Percentiles rank a stretch among this genome's conserved stretches.
These are phyloP conservation scores for Zele albiditarsus DNA, from an alignment of 2,888 invertebrate genomes.

Conservation along the genomic window DNA sequence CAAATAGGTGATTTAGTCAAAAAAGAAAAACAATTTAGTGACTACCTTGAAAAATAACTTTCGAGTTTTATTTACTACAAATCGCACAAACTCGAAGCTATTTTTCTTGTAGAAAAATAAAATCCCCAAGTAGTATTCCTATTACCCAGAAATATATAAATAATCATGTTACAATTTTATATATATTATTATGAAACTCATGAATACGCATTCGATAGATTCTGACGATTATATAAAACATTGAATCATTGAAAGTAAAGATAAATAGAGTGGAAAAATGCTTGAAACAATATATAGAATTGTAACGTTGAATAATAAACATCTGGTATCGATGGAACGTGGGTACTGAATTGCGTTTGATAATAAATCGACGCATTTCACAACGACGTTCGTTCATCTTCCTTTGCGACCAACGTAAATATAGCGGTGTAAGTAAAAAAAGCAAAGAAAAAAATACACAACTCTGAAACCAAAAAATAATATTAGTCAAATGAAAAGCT, in stretches of 20 bases:
- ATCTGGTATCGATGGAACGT: slow-evolving; percentile 54
- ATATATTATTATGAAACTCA: background rate
- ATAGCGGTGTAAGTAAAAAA: slow-evolving; percentile 54
- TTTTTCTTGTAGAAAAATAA: slow-evolving; percentile 37
- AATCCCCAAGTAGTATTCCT: slow-evolving; percentile 28
- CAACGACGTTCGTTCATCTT: slow-evolving; percentile 52
- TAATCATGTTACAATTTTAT: slow-evolving; percentile 41
- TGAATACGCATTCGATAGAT: slow-evolving; percentile 6
- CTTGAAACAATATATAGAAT: slow-evolving; percentile 57
- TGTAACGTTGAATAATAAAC: slow-evolving; percentile 48
- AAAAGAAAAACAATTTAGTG: slow-evolving; percentile 25
- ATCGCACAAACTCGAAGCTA: slow-evolving; percentile 40
- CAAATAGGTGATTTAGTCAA: slow-evolving; percentile 21
- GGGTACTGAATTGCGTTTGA: slow-evolving; percentile 40
- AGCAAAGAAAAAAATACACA: slow-evolving; percentile 26
- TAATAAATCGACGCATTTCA: slow-evolving; percentile 33
- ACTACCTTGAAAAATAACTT: slow-evolving; percentile 15
- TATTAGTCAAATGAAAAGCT: slow-evolving; percentile 10
- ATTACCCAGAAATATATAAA: slow-evolving; percentile 39
- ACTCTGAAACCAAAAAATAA: background rate
- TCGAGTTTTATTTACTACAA: slow-evolving; percentile 16
- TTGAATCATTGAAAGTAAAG: slow-evolving; percentile 14
- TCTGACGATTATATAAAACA: slow-evolving; percentile 22
- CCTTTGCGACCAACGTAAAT: slow-evolving; percentile 54
- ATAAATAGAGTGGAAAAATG: slow-evolving; percentile 16